phyloP scores from a whole-genome alignment of 2,113 vertebrate species.

The Semicossyphus pulcher region DNA sequence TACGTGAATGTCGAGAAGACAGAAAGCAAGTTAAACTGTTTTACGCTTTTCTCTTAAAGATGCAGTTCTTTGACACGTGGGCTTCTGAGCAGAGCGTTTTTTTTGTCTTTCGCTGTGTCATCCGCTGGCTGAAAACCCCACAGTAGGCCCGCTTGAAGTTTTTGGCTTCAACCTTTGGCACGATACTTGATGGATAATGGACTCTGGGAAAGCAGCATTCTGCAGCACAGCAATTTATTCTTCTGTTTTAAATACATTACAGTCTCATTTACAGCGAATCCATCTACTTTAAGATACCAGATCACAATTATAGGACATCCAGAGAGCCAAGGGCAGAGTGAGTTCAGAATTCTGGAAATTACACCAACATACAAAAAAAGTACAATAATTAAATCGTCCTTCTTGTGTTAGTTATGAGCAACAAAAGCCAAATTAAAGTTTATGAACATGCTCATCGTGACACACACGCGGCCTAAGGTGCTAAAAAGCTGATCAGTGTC shows the following conservation, averaged over 20 bases:
- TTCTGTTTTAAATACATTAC: conserved; percentile 7
- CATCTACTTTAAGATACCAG: neutral
- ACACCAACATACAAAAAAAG: neutral
- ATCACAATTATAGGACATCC: conserved; percentile 4
- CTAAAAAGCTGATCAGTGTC: conserved; percentile 33
- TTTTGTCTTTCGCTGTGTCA: conserved; percentile 26
- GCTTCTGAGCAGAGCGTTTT: conserved; percentile 7
- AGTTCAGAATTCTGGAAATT: conserved; percentile 1
- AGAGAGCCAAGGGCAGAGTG: conserved; percentile 6
- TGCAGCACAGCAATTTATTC: conserved; percentile 26
- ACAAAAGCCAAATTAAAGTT: neutral
- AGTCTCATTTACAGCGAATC: conserved; percentile 18
- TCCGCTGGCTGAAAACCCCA: conserved; percentile 32
- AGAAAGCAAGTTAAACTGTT: conserved; percentile 43
- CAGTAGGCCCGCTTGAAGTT: conserved; percentile 3
- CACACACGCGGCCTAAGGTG: conserved; percentile 29
- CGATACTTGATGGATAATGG: neutral
- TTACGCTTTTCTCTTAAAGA: conserved; percentile 26
- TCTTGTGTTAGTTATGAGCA: conserved; percentile 7
- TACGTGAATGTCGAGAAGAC: neutral
- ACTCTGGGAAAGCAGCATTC: conserved; percentile 29
- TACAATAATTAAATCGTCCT: neutral
- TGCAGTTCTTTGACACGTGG: conserved; percentile 30
- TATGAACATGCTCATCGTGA: conserved; percentile 10
- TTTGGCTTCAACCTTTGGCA: conserved; percentile 36